Evolutionary conservation across 92 coral and sea anemone genomes (phyloP).

Genomic region (Meandrina meandrites): DNA sequence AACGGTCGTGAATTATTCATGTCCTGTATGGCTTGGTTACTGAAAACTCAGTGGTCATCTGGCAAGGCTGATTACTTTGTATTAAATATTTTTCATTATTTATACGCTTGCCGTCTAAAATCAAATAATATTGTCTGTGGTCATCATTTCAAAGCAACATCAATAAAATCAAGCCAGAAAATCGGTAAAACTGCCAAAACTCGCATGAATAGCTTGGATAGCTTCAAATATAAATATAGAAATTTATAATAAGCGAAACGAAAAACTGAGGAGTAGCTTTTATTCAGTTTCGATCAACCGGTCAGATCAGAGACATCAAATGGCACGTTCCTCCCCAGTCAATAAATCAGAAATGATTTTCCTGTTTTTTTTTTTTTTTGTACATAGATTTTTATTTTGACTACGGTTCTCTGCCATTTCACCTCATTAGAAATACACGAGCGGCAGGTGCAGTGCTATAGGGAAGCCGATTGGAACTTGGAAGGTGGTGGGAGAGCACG

Average conservation of each 20-base stretch:
- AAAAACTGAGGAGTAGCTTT: too few species aligned
- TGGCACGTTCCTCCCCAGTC: background rate
- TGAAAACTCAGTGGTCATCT: too few species aligned
- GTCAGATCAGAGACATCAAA: background rate
- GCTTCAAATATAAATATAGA: background rate
- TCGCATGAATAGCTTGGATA: background rate
- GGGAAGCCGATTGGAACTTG: too few species aligned
- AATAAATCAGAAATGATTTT: too few species aligned
- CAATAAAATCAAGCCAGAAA: background rate
- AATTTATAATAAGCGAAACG: too few species aligned
- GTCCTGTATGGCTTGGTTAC: too few species aligned
- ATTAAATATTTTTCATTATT: background rate
- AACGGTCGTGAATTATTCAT: background rate
- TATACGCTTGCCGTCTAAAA: background rate
- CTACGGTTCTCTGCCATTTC: background rate
- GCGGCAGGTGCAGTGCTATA: too few species aligned
- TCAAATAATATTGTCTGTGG: background rate
- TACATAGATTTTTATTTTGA: background rate
- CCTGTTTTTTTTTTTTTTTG: background rate
- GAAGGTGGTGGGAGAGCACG: too few species aligned
- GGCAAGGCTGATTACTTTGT: too few species aligned
- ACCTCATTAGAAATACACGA: too few species aligned
- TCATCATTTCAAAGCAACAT: background rate
- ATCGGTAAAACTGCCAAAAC: background rate
- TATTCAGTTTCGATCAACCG: background rate